Percentiles rank a stretch among this genome's conserved stretches.
phyloP scores from a whole-genome alignment of 2,113 vertebrate genomes.

The Mustelus asterias region DNA sequence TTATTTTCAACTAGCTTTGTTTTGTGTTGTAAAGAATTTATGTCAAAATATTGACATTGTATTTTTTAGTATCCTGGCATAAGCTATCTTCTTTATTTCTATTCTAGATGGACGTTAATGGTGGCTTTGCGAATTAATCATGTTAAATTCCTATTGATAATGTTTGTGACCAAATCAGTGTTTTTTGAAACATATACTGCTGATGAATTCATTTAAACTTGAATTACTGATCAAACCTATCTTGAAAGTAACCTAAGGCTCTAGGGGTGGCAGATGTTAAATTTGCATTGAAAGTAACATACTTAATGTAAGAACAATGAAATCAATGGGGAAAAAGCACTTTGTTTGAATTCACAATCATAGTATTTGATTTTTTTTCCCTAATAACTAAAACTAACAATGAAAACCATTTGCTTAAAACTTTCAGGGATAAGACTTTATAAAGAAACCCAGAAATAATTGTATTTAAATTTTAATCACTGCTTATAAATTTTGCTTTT shows the following conservation, averaged over 20 bases:
- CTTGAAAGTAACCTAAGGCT: slow-evolving; percentile 72
- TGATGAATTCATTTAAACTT: slow-evolving; percentile 98
- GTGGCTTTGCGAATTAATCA: neutral
- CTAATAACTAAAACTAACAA: neutral
- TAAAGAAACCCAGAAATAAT: neutral
- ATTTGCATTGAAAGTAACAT: slow-evolving; percentile 48
- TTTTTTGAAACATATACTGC: slow-evolving; percentile 93
- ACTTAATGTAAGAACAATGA: neutral
- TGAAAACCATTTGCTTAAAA: neutral
- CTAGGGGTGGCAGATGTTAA: slow-evolving; percentile 87
- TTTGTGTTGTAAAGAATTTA: neutral
- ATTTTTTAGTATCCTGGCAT: neutral
- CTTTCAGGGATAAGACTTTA: neutral
- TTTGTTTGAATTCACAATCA: neutral
- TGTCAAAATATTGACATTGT: neutral
- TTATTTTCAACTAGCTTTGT: slow-evolving; percentile 5
- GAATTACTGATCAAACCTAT: slow-evolving; percentile 95
- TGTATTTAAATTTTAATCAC: neutral
- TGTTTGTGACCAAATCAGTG: slow-evolving; percentile 69
- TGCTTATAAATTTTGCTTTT: neutral
- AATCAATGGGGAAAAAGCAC: neutral
- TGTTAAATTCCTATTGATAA: neutral
- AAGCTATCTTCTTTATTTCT: neutral
- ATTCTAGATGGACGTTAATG: neutral
- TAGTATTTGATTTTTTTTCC: neutral